Conservation (phyloP, 2,888 invertebrate species). For the Mythimna impura region DNA sequence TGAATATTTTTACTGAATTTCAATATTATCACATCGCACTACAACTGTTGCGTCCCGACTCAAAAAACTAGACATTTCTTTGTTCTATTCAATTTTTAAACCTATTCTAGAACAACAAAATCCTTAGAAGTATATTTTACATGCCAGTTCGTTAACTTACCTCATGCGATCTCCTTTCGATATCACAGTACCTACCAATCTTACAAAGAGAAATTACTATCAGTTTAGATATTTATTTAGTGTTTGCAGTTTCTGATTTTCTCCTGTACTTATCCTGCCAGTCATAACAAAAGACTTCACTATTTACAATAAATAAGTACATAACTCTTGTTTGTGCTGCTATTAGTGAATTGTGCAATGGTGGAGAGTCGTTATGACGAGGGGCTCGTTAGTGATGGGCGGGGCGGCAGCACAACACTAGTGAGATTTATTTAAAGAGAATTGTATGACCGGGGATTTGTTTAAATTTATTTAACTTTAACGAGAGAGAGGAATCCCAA, state of each 20-base stretch:
- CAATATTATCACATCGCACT: too few species aligned
- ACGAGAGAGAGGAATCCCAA: neutral
- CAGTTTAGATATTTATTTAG: too few species aligned
- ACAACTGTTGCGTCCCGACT: too few species aligned
- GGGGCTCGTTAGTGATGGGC: constrained; percentile 81
- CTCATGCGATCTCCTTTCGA: too few species aligned
- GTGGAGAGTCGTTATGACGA: constrained; percentile 72
- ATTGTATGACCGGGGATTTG: constrained; percentile 10
- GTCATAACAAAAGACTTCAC: constrained; percentile 26
- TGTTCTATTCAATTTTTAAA: too few species aligned
- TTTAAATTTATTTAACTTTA: constrained; percentile 8
- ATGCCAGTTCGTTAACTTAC: too few species aligned
- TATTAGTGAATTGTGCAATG: constrained; percentile 73
- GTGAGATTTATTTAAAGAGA: constrained; percentile 40
- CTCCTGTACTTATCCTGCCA: neutral
- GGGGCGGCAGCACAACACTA: constrained; percentile 59
- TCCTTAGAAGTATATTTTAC: too few species aligned
- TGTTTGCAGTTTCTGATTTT: neutral
- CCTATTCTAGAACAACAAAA: too few species aligned
- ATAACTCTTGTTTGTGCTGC: constrained; percentile 50
- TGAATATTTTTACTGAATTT: too few species aligned
- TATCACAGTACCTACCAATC: too few species aligned
- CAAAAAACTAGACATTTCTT: too few species aligned
- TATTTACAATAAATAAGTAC: constrained; percentile 32
- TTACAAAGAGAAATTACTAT: neutral